Conservation (phyloP, 1,140 invertebrate species). For the Dreissena polymorpha region DNA sequence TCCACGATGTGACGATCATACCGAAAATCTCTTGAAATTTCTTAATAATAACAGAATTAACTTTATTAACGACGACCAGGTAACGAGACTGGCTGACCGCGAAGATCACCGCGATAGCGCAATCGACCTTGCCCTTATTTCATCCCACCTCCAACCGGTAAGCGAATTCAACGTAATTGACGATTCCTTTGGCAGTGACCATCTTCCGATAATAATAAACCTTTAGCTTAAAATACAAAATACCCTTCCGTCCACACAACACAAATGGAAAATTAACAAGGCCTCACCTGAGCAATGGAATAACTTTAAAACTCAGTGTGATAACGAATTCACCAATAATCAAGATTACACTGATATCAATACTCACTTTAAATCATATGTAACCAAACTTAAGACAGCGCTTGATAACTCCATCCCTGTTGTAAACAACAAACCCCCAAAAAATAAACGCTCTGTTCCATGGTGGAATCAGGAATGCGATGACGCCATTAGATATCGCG, state of each 20-base stretch:
- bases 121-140: slow-evolving; percentile 9
- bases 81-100: not conserved
- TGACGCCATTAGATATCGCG: not conserved
- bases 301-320: not conserved
- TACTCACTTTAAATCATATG: not conserved
- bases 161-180: not conserved
- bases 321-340: not conserved
- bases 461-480: not conserved
- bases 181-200: not conserved
- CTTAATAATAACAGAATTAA: not conserved
- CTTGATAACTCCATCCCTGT: too few species aligned
- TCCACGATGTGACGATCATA: not conserved
- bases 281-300: not conserved
- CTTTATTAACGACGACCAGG: slow-evolving; percentile 3
- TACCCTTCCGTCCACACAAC: too few species aligned
- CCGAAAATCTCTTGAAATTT: not conserved
- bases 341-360: not conserved
- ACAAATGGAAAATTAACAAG: too few species aligned
- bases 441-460: not conserved
- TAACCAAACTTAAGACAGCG: not conserved
- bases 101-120: not conserved
- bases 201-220: not conserved
- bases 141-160: not conserved
- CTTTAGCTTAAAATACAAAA: too few species aligned
- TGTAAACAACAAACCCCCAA: not conserved